phyloP scores from a whole-genome alignment of 2,797 vertebrate species.

The Pogonophryne albipinna region DNA sequence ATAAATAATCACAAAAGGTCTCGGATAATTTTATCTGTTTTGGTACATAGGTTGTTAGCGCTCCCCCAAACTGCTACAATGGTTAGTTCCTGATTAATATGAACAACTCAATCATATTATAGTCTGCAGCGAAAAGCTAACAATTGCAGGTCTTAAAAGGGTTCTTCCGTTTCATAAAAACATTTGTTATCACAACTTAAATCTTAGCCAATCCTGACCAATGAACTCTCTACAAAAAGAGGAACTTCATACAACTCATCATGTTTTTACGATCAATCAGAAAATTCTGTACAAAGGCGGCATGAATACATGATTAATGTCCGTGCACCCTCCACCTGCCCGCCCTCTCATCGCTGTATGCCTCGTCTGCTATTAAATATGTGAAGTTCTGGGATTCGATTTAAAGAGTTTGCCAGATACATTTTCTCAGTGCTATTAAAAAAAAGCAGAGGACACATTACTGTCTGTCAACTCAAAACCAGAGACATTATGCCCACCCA shows the following conservation, averaged over 20 bases:
- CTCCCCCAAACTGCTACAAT: slow-evolving; percentile 64
- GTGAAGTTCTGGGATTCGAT: slow-evolving; percentile 35
- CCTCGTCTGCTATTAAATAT: slow-evolving; percentile 30
- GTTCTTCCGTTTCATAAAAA: slow-evolving; percentile 67
- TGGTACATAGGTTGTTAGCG: slow-evolving; percentile 55
- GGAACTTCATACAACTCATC: slow-evolving; percentile 64
- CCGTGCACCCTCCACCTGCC: slow-evolving; percentile 20
- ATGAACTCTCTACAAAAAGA: slow-evolving; percentile 51
- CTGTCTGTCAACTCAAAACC: slow-evolving; percentile 55
- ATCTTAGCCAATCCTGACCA: slow-evolving; percentile 49
- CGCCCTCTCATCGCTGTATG: slow-evolving; percentile 8
- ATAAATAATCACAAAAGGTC: slow-evolving; percentile 83
- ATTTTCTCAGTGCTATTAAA: slow-evolving; percentile 27
- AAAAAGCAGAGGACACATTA: slow-evolving; percentile 33
- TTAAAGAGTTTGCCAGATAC: slow-evolving; percentile 28
- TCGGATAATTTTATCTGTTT: slow-evolving; percentile 63
- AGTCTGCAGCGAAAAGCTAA: slow-evolving; percentile 59
- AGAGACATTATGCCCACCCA: slow-evolving; percentile 17
- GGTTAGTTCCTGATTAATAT: slow-evolving; percentile 76
- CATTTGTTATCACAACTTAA: slow-evolving; percentile 26
- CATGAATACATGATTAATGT: slow-evolving; percentile 55
- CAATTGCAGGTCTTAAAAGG: slow-evolving; percentile 64
- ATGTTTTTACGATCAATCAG: slow-evolving; percentile 56
- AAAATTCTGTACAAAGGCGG: slow-evolving; percentile 80
- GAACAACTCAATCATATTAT: slow-evolving; percentile 58